Conservation (phyloP, 2,113 vertebrate species). For the Tonatia bakeri region DNA sequence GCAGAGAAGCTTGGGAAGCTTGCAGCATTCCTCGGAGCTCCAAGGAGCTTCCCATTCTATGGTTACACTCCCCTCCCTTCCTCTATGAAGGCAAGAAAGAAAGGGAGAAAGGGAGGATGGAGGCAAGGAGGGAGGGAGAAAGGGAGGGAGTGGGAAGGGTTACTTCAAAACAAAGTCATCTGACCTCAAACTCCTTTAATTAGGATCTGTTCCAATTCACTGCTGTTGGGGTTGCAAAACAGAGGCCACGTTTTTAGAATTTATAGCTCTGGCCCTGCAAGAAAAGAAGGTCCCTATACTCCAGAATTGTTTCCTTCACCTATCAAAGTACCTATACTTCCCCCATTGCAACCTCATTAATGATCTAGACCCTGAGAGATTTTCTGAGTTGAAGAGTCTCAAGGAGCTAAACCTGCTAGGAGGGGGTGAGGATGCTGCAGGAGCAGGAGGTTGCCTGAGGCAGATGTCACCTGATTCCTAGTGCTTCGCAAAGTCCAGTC, state of each 20-base stretch:
- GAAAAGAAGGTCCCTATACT: not conserved
- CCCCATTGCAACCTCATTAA: not conserved
- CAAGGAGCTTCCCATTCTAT: not conserved
- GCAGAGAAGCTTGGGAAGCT: not conserved
- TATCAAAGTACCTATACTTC: not conserved
- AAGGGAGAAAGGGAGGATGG: not conserved
- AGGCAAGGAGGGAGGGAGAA: not conserved
- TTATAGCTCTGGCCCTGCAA: not conserved
- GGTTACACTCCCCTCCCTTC: not conserved
- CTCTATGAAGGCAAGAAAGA: not conserved
- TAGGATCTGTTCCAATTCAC: not conserved
- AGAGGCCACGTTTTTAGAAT: not conserved
- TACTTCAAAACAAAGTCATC: not conserved
- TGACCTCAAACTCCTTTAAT: not conserved
- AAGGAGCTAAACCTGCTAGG: not conserved
- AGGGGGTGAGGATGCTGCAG: not conserved
- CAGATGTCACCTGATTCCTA: not conserved
- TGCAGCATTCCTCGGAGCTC: not conserved
- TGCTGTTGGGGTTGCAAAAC: not conserved
- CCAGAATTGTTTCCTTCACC: not conserved
- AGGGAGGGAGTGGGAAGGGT: not conserved
- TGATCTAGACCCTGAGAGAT: not conserved
- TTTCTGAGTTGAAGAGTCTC: not conserved
- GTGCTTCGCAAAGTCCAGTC: not conserved
- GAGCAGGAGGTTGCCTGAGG: too few relatives aligned